phyloP scores from a whole-genome alignment of 2,888 invertebrate genomes.

The Magallana nippona region DNA sequence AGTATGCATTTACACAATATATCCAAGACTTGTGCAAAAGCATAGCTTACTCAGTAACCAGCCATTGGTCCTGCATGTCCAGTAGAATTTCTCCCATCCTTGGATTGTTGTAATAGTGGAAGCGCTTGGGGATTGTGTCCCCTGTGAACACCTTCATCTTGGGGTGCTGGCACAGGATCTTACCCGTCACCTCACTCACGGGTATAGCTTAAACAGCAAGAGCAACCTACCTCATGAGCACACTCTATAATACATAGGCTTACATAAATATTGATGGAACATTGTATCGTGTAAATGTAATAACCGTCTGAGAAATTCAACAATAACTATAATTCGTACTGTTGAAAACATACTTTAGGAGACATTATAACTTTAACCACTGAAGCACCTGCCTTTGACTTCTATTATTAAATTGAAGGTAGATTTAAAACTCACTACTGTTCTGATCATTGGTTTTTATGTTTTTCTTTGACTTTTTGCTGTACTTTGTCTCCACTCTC shows the following conservation, averaged over 20 bases:
- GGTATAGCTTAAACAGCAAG: constrained; percentile 48
- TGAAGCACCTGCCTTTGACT: too few species aligned
- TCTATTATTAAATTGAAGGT: not conserved
- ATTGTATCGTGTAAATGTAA: too few species aligned
- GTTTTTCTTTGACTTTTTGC: constrained; percentile 10
- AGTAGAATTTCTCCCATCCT: constrained; percentile 77
- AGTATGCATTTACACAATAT: too few species aligned
- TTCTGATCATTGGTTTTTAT: constrained; percentile 18
- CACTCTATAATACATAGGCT: too few species aligned
- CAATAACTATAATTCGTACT: too few species aligned
- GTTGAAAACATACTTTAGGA: too few species aligned
- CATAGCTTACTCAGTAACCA: constrained; percentile 58
- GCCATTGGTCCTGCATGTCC: constrained; percentile 70
- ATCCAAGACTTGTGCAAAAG: not conserved
- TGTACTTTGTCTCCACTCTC: constrained; percentile 37
- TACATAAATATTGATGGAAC: too few species aligned
- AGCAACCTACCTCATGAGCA: not conserved
- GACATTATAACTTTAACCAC: too few species aligned
- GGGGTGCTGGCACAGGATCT: constrained; percentile 69
- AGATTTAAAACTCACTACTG: not conserved
- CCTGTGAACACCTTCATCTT: constrained; percentile 73
- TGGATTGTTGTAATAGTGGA: constrained; percentile 75
- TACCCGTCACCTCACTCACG: constrained; percentile 47
- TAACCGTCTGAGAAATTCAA: too few species aligned
- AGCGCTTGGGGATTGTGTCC: constrained; percentile 75